Percentiles rank a stretch among this genome's conserved stretches.
These are phyloP conservation scores for Clarias fuscus DNA, from an alignment of 2,797 vertebrate species.

Conservation along the genomic window DNA sequence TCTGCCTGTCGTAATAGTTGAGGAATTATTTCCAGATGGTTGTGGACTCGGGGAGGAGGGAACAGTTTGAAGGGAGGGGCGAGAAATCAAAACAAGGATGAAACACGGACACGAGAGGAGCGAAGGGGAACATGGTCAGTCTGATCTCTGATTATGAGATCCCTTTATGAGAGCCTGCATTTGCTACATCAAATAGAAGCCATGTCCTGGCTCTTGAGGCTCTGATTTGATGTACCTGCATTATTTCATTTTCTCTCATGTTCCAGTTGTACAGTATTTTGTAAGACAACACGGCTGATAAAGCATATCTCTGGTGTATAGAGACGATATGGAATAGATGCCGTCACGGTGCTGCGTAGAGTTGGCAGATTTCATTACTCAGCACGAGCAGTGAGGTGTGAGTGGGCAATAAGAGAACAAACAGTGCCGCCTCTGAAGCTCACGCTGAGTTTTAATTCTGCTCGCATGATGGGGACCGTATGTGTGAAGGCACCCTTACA, in stretches of 20 bases:
- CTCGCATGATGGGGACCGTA: slow-evolving; percentile 55
- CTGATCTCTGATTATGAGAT: slow-evolving; percentile 6
- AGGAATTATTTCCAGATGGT: slow-evolving; percentile 60
- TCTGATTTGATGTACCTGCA: background rate
- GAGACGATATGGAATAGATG: slow-evolving; percentile 4
- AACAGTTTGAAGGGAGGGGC: slow-evolving; percentile 25
- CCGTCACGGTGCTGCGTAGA: slow-evolving; percentile 15
- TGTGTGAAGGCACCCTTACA: slow-evolving; percentile 54
- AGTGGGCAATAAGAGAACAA: slow-evolving; percentile 56
- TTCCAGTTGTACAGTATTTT: background rate
- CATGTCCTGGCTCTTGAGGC: background rate
- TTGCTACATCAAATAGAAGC: slow-evolving; percentile 7
- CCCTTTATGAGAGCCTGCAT: background rate
- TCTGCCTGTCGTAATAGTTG: slow-evolving; percentile 49
- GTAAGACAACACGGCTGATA: background rate
- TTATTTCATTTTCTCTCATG: background rate
- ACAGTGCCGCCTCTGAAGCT: slow-evolving; percentile 43
- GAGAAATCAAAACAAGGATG: slow-evolving; percentile 36
- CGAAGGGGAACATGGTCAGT: background rate
- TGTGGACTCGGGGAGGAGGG: slow-evolving; percentile 29
- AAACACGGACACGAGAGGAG: slow-evolving; percentile 5
- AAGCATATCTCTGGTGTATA: background rate
- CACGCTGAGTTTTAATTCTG: slow-evolving; percentile 58
- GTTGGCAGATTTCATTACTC: slow-evolving; percentile 40
- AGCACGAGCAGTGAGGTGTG: slow-evolving; percentile 52